Evolutionary conservation across 2,113 vertebrate genomes (phyloP).

Genomic region (Craseonycteris thonglongyai): DNA sequence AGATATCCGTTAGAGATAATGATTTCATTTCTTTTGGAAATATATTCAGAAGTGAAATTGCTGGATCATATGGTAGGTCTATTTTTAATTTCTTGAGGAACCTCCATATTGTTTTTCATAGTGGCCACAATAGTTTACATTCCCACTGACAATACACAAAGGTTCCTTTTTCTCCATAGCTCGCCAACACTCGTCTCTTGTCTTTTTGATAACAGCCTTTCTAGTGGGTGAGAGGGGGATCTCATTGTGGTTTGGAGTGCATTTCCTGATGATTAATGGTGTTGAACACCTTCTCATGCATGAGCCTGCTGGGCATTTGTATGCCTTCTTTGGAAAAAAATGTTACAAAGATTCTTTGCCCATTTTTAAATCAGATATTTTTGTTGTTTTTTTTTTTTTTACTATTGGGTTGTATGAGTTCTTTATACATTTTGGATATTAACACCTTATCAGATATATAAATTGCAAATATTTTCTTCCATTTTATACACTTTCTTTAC

Average conservation of each 20-base stretch:
- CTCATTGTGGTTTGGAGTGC: background rate
- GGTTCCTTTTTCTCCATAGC: background rate
- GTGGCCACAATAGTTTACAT: background rate
- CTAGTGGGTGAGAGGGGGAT: background rate
- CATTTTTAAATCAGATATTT: background rate
- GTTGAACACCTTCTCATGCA: background rate
- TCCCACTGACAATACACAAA: background rate
- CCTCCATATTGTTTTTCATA: background rate
- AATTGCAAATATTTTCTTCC: background rate
- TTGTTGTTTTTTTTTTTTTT: background rate
- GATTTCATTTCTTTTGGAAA: background rate
- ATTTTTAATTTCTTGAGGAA: background rate
- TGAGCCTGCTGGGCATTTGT: background rate
- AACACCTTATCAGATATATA: background rate
- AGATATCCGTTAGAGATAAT: background rate
- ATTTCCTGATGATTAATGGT: background rate
- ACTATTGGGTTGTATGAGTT: background rate
- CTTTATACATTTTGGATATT: background rate
- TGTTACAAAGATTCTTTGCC: background rate
- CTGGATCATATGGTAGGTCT: background rate
- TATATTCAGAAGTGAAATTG: background rate
- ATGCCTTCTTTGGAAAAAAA: background rate
- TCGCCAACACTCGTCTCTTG: background rate
- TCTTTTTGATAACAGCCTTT: background rate
- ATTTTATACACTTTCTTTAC: background rate